These are phyloP conservation scores for Bombyx mandarina DNA, from an alignment of 1,140 invertebrate genomes.

Conservation along the genomic window DNA sequence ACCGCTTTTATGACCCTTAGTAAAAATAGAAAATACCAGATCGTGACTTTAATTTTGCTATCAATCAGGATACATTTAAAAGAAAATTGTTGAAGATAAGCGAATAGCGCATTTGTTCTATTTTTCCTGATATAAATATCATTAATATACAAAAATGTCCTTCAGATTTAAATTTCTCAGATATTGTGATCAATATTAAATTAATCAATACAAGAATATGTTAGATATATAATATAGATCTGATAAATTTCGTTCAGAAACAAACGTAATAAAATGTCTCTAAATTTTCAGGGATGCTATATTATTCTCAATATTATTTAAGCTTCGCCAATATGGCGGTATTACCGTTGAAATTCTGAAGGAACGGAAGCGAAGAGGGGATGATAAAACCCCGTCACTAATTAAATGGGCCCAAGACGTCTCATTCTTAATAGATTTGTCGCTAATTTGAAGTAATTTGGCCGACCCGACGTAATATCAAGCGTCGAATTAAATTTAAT, in stretches of 20 bases:
- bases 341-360: slow-evolving; percentile 38
- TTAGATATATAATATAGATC: slow-evolving; percentile 3
- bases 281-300: slow-evolving; percentile 9
- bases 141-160: no score
- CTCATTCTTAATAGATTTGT: slow-evolving; percentile 59
- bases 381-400: slow-evolving; percentile 63
- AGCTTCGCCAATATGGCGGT: slow-evolving; percentile 43
- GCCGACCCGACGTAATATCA: slow-evolving; percentile 29
- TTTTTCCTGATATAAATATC: no score
- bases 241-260: slow-evolving; percentile 4
- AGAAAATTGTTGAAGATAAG: no score
- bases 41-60: neutral
- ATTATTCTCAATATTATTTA: slow-evolving; percentile 47
- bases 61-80: no score
- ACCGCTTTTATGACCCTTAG: slow-evolving; percentile 27
- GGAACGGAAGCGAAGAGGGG: slow-evolving; percentile 42
- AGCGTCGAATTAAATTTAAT: slow-evolving; percentile 35
- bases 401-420: slow-evolving; percentile 59
- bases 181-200: no score
- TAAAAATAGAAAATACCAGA: slow-evolving; percentile 22
- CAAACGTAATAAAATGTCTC: no score
- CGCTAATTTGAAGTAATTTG: slow-evolving; percentile 54
- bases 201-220: slow-evolving; percentile 11
- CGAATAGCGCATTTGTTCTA: no score
- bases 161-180: no score